Evolutionary conservation across 2,113 vertebrate genomes (phyloP), one percentile per base, ranked within the genome.

Genomic region (Alectura lathami): DNA sequence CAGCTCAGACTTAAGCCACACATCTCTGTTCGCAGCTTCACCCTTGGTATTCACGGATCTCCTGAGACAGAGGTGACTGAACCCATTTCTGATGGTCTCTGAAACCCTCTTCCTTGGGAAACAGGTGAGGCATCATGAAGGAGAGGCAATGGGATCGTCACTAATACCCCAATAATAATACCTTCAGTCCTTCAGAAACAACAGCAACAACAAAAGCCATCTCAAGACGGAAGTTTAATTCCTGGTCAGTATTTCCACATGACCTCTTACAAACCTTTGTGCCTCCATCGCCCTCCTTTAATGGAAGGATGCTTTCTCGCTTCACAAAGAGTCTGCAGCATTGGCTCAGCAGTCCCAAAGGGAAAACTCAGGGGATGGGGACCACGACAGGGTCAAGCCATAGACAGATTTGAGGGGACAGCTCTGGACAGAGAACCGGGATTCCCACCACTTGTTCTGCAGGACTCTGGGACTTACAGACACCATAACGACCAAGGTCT

Each of bases 341-440:
- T 40, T 34, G 36, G 15, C 10, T 83, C 3, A 3, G 23, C 56
- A 43, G 8, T 5, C 5, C 34, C 2, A 0, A 80, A 54, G 48
- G 48, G 86, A 82, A 83, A 77, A 47, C 32, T 86, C 10, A 5
- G 54, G 29, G 30, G 17, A 9, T 51, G 60, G 45, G 17, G 18
- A 42, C 47, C 0, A 0, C 3, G 26, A 29, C 1, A 1, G 15
- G 29, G 9, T 40, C 57, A 36, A 6, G 1, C 21, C 13, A 8
- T 13, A 13, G 32, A 29, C 57, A 51, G 10, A 32, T 36, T 21
- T 26, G 24, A 54, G 24, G 21, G 26, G 4, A 77, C 32, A 53
- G 43, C 53, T 86, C 62, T 30, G 26, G 53, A 20, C 47, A 40
- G 9, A 82, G 42, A 63, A 18, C 7, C 8, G 29, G 8, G 34